Evolutionary conservation across 2,888 invertebrate genomes (phyloP), one percentile per base, ranked within the genome.

Genomic region (Plagodis pulveraria): DNA sequence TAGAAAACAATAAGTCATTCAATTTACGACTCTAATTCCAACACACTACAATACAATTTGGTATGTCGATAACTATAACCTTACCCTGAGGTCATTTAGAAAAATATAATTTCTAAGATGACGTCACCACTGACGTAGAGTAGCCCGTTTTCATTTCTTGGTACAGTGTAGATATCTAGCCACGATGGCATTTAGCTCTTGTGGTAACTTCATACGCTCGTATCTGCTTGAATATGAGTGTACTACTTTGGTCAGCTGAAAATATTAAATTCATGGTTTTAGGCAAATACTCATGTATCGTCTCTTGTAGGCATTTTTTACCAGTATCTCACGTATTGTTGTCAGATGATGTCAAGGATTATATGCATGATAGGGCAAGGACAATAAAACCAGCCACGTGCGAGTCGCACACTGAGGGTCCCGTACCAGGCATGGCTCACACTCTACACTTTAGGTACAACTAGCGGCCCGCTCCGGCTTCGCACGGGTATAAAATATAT

Each of bases 171-270:
- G 66, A 65, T 92, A 91, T 65, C 91, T 80, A 6, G 70, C 52
- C 45, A 91, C 83, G 11, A 88, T 73, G 0, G 74, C 58, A 5
- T 78, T 77, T 4, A 91, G 67, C n/a, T 92, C 89, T 5, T 84
- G 80, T 0, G 94, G 94, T 69, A 94, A 80, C 55, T 82, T 78
- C 48, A 80, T 91, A 69, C 96, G 92, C 76, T 94, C 93, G 71
- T 88, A 83, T 42, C 81, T 89, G 50, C 87, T 84, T 9, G 91
- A 82, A 83, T 94, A 95, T 66, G 87, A 80, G 50, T 90, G 90
- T n/a, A 95, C 91, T 52, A 93, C 92, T 63, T 91, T 84, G 47
- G 93, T 93, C 12, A 96, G 86, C 74, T 95, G 65, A 6, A 69
- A 59, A 22, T 34, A 0, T 46, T 52, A 4, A 60, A 48, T 38